These are phyloP conservation scores for Eueides isabella DNA, from an alignment of 1,140 invertebrate genomes.

Conservation along the genomic window DNA sequence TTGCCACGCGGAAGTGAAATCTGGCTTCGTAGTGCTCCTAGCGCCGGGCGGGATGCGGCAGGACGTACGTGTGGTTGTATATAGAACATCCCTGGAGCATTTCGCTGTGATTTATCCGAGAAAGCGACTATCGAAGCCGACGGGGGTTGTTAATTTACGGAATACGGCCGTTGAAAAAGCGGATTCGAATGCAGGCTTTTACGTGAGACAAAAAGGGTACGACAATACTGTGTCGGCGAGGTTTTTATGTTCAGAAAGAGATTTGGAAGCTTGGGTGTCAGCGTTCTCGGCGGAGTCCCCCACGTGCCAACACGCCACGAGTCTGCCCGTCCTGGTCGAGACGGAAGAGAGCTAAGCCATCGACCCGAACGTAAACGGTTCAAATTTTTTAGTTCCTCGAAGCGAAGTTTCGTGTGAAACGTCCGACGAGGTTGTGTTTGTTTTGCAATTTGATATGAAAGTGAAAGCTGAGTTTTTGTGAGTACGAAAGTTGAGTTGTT, in stretches of 20 bases:
- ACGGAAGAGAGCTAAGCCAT: conserved; percentile 82
- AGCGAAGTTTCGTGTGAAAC: conserved; percentile 50
- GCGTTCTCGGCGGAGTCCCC: conserved; percentile 84
- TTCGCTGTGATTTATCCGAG: conserved; percentile 87
- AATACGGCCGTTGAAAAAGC: conserved; percentile 83
- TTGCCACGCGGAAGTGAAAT: conserved; percentile 85
- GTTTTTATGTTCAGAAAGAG: conserved; percentile 83
- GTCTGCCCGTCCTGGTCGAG: conserved; percentile 85
- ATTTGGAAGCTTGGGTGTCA: conserved; percentile 84
- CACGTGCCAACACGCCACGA: conserved; percentile 77
- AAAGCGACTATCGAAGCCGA: conserved; percentile 84
- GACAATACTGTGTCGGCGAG: conserved; percentile 84
- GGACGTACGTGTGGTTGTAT: conserved; percentile 85
- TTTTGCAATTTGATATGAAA: conserved; percentile 77
- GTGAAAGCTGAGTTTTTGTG: conserved; percentile 73
- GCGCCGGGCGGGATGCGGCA: conserved; percentile 83
- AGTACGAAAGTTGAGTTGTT: conserved; percentile 56
- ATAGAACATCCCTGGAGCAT: conserved; percentile 86
- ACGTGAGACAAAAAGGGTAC: conserved; percentile 84
- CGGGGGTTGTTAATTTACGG: conserved; percentile 85
- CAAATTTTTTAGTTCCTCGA: conserved; percentile 39
- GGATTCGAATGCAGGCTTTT: conserved; percentile 81
- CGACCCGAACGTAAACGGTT: conserved; percentile 28
- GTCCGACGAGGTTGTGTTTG: conserved; percentile 64
- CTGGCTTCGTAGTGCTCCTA: conserved; percentile 84